A percentile compares a stretch with the other conserved stretches of the same genome.
These are phyloP conservation scores for Apamea monoglypha DNA, from an alignment of 2,888 invertebrate species.

Conservation along the genomic window DNA sequence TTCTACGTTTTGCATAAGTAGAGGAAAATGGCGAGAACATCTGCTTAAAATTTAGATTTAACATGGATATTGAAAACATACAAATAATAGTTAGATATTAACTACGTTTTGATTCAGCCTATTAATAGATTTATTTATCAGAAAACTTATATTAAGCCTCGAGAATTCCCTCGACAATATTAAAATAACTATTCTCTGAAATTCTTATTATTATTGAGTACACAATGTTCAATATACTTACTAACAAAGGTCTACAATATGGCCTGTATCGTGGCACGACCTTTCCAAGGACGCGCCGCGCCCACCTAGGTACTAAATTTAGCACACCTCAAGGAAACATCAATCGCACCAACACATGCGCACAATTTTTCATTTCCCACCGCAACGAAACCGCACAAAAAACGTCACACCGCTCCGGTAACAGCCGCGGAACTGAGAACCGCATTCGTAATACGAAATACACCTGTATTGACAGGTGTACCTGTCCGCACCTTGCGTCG, in stretches of 20 bases:
- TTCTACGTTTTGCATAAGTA: slow-evolving; percentile 14
- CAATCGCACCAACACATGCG: slow-evolving; percentile 89
- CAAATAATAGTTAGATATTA: background rate
- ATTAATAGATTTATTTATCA: background rate
- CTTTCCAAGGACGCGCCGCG: slow-evolving; percentile 81
- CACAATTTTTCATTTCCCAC: slow-evolving; percentile 78
- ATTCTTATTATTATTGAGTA: background rate
- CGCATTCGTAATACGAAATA: slow-evolving; percentile 69
- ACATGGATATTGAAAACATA: background rate
- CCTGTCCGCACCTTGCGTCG: slow-evolving; percentile 81
- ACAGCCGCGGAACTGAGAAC: slow-evolving; percentile 69
- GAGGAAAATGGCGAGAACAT: background rate
- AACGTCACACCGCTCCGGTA: slow-evolving; percentile 62
- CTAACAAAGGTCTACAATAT: slow-evolving; percentile 29
- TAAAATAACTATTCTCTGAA: slow-evolving; percentile 1
- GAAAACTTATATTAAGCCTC: background rate
- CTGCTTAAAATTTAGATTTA: background rate
- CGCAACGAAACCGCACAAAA: slow-evolving; percentile 64
- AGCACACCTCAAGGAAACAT: slow-evolving; percentile 90
- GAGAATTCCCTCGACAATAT: background rate
- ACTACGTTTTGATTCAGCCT: background rate
- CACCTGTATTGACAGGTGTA: slow-evolving; percentile 82
- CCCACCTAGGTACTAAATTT: slow-evolving; percentile 86
- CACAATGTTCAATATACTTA: slow-evolving; percentile 36
- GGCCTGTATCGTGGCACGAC: slow-evolving; percentile 63